These are phyloP conservation scores for Macheiramphus alcinus DNA, from an alignment of 2,113 vertebrate genomes.

Conservation along the genomic window DNA sequence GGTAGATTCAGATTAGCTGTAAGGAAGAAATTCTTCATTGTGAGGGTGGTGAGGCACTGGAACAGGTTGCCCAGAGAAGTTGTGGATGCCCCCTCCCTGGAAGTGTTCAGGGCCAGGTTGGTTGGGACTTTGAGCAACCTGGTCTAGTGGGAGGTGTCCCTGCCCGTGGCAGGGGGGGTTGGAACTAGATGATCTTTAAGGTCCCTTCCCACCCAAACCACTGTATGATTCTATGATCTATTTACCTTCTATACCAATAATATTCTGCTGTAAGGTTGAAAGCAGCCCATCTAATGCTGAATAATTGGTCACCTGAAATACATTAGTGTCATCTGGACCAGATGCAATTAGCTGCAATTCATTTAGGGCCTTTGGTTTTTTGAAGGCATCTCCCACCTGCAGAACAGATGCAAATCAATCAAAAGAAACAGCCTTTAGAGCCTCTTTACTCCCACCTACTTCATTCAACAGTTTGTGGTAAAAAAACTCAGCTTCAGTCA, in stretches of 20 bases:
- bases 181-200: too few species aligned
- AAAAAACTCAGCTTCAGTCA: neutral
- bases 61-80: too few species aligned
- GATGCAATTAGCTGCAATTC: conserved; percentile 76
- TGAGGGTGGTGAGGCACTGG: too few species aligned
- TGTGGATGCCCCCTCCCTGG: too few species aligned
- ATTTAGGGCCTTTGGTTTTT: neutral
- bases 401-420: neutral
- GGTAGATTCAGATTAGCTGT: too few species aligned
- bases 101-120: too few species aligned
- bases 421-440: neutral
- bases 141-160: too few species aligned
- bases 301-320: conserved; percentile 76
- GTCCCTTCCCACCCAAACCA: too few species aligned
- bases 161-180: too few species aligned
- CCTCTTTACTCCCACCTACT: neutral
- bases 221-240: too few species aligned
- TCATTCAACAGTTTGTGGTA: neutral
- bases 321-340: conserved; percentile 47
- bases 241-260: conserved; percentile 74
- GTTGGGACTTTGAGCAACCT: too few species aligned
- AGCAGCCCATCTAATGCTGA: conserved; percentile 67
- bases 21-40: too few species aligned
- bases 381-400: conserved; percentile 72
- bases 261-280: conserved; percentile 62